Evolutionary conservation across 1,140 invertebrate species (phyloP), one percentile per base, ranked within the genome.

Genomic region (Calephelis nemesis): DNA sequence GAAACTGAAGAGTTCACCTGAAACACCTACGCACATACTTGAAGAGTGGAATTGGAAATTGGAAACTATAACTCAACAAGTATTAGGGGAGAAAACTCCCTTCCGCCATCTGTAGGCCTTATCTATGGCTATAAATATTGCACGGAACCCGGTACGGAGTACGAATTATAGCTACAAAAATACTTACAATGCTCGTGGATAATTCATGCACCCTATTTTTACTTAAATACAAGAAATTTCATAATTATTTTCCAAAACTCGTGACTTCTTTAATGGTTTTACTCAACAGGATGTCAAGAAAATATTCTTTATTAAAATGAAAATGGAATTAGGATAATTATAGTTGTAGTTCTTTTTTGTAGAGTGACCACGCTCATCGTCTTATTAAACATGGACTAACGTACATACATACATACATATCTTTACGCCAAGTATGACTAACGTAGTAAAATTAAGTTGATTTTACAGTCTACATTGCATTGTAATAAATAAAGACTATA

Each of bases 1-100:
- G 50, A 12, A 47, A 62, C 60, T 54, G 40, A 74, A 78, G 71
- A 74, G 75, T 76, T 73, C 76, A 67, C 65, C 15, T 65, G 73
- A 74, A 65, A 64, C 68, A 54, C 74, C 74, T 75, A 72, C 65
- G 62, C 74, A 72, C 74, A 76, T 81, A 90, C 86, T 85, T 89
- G 83, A 84, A 86, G 82, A 84, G 83, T 76, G 76, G 76, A 81
- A 80, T 79, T 85, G 82, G 80, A 90, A 91, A 91, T 91, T 91
- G 87, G 85, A 86, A 85, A 82, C 86, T 83, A 86, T 91, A 89
- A 89, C 82, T 91, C 86, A 91, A 88, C 86, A 82, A 89, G 85
- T 90, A 89, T 88, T 87, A 88, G 83, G 84, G 88, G 83, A 83
- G 85, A 87, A 89, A 89, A 89, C 78, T 87, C 78, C 82, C 74